Percentiles rank a stretch among this genome's conserved stretches.
These are phyloP conservation scores for Marmota monax DNA, from an alignment of 2,113 vertebrate species.

Conservation along the genomic window DNA sequence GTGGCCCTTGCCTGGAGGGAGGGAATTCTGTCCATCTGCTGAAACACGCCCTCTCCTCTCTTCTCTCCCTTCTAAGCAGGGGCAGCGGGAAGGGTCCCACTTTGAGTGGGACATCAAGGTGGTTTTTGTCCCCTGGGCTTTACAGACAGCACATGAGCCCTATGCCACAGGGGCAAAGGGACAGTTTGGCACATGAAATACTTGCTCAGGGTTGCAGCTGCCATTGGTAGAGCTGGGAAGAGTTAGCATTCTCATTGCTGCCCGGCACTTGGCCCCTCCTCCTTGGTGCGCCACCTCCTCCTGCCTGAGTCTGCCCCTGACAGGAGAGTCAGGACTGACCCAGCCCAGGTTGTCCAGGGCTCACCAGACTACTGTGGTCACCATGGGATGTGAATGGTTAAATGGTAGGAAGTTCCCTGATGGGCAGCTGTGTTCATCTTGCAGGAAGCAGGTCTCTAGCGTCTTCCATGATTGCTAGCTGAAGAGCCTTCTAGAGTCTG, in stretches of 20 bases:
- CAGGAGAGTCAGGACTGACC: not conserved
- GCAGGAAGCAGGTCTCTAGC: not conserved
- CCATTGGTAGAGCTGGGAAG: accelerated
- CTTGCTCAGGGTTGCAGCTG: not conserved
- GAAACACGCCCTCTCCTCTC: not conserved
- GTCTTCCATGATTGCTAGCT: not conserved
- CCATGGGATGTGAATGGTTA: not conserved
- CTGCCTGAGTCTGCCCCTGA: not conserved
- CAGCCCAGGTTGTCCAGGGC: not conserved
- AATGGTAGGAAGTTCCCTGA: not conserved
- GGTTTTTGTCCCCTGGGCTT: not conserved
- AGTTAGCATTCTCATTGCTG: not conserved
- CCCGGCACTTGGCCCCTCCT: no score
- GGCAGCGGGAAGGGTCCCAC: no score
- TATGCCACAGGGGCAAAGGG: accelerated
- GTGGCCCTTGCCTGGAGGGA: no score
- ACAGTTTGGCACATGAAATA: no score
- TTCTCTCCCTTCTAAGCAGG: not conserved
- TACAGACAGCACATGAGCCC: not conserved
- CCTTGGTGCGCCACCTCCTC: not conserved
- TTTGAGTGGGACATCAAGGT: accelerated
- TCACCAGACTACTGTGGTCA: not conserved
- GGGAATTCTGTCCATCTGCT: not conserved
- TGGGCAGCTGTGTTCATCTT: accelerated
- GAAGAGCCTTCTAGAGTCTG: not conserved